Conservation (phyloP, 2,888 invertebrate species). For the Diarsia rubi region DNA sequence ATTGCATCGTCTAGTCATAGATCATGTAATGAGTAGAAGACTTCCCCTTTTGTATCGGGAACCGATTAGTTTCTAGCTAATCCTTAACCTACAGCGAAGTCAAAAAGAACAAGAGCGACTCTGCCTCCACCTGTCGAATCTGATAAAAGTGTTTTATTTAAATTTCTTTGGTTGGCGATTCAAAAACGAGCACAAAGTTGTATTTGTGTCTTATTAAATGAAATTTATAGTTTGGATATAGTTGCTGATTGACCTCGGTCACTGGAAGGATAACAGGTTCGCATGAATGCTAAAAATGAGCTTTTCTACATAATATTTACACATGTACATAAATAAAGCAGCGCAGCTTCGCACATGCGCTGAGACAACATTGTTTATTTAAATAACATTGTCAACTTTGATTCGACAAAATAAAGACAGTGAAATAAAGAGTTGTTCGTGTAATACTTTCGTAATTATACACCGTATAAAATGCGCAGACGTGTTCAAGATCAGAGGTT, state of each 20-base stretch:
- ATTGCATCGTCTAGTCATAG: slow-evolving; percentile 67
- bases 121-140: slow-evolving; percentile 89
- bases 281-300: slow-evolving; percentile 83
- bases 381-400: slow-evolving; percentile 59
- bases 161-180: slow-evolving; percentile 88
- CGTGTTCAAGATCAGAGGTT: slow-evolving; percentile 51
- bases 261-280: slow-evolving; percentile 85
- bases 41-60: slow-evolving; percentile 83
- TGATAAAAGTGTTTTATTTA: slow-evolving; percentile 91
- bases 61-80: slow-evolving; percentile 88
- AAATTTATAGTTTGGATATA: slow-evolving; percentile 90
- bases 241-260: slow-evolving; percentile 90
- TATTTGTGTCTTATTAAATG: slow-evolving; percentile 91
- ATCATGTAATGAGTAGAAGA: slow-evolving; percentile 76
- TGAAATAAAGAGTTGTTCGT: slow-evolving; percentile 38
- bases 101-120: slow-evolving; percentile 82
- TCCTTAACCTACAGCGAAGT: slow-evolving; percentile 90
- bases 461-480: slow-evolving; percentile 50
- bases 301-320: slow-evolving; percentile 70
- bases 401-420: slow-evolving; percentile 51
- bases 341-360: slow-evolving; percentile 46
- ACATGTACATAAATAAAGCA: slow-evolving; percentile 63
- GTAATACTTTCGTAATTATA: slow-evolving; percentile 56
- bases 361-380: slow-evolving; percentile 53
- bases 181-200: slow-evolving; percentile 87